Base-by-base conservation (phyloP, 2,888 invertebrate genomes). In the Ypsolopha scabrella region DNA sequence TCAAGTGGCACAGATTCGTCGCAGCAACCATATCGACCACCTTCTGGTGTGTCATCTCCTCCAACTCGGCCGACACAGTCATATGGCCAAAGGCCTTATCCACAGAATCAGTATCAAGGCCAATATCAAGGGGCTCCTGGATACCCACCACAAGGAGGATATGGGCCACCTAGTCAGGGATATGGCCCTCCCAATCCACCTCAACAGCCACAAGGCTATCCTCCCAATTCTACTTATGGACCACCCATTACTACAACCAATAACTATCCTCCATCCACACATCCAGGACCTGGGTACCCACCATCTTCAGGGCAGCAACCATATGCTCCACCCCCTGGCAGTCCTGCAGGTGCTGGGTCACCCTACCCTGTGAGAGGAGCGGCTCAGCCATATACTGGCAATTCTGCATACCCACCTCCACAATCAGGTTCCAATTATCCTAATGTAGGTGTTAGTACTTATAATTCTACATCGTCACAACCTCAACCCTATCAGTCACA, bases 61-160 rank as follows among this genome's bases (percentile, higher is more conserved):
- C 80, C 88, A 48, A 88, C 89, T 46, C 88, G 90, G 55, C 90
- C 90, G 14, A 90, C 90, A 51, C 91, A 91, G 64, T 90, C 90
- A 14, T 92, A 91, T 71, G 90, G 90, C 7, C 92, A 91, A 65
- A 85, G 92, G 62, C 90, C 89, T 41, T 90, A 90, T 64, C 90
- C 90, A 54, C 92, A 92, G 70, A 90, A 88, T 60, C 91, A 91
- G 63, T 90, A 90, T 62, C 90, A 90, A 63, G 81, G 80, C 1
- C 88, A 89, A 58, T 89, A 89, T 62, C 86, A 87, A 64, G 87
- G 86, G 59, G 83, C 86, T 54, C 87, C 87, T 57, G 87, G 87
- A 44, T 92, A 91, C 69, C 91, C 92, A 45, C 91, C 91, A 50
- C 92, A 92, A 66, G 89, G 88, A 52, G 88, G 88, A 36, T 92